Base-by-base conservation (phyloP, 2,797 vertebrate species). In the Schizopygopsis malacanthus region DNA sequence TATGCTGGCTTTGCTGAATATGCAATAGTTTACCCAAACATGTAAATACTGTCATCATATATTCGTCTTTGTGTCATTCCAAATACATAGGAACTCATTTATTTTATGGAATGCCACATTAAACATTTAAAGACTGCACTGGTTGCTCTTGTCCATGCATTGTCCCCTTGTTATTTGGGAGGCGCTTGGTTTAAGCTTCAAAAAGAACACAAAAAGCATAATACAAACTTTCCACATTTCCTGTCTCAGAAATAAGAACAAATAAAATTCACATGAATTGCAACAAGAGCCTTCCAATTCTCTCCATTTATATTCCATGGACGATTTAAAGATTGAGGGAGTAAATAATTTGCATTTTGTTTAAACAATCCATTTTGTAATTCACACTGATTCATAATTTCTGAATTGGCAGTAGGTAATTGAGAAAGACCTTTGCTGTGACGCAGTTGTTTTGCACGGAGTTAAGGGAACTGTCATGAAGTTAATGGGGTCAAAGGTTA, bases 401-500 rank as follows among this genome's bases (percentile, higher is more conserved):
- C 82, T 89, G 84, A 67, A 56, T 4, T 83, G 75, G 18, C 28
- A 83, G 73, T 5, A 43, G 9, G 47, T 54, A 70, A 71, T 8
- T 56, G 45, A 63, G 70, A n/a, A 25, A 37, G 28, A 39, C 52
- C 4, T 50, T 39, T 47, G 16, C 37, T 25, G 22, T 67, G 61
- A 77, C 47, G 72, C 73, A 50, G 33, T 1, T 69, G 63, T 67
- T 69, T 69, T 81, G 16, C 25, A n/a, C 16, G 47, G 72, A 52
- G 54, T 85, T 69, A 9, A 33, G 54, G 54, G 56, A 86, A 83
- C 79, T 72, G 84, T 81, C 73, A 54, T 6, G 11, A 70, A 75
- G 78, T 86, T 91, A 88, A 89, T 86, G 88, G 89, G 91, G 92
- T 93, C 89, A 92, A 90, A 91, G 88, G 88, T 89, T 87, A 86